Evolutionary conservation across 1,140 invertebrate genomes (phyloP), one percentile per base, ranked within the genome.

Genomic region (Homarus americanus): DNA sequence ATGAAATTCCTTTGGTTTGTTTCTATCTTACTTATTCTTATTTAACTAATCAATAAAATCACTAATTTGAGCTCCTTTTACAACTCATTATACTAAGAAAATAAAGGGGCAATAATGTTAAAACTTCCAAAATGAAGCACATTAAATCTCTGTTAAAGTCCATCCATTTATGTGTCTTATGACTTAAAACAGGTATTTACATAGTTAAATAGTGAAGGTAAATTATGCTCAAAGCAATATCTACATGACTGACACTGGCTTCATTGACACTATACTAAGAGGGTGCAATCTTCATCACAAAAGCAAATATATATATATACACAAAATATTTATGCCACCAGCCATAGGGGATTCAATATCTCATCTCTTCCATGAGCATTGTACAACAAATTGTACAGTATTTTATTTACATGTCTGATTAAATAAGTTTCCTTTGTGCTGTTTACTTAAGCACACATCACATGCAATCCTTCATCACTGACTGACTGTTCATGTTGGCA

Each of bases 191-290:
- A 76, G 17, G 15, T 76, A 76, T 76, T 38, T 76, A 76, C 75
- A 76, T 15, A 76, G 40, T 76, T 17, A 76, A 36, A 76, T 20
- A 76, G 36, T 38, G 28, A 76, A 41, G 24, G 15, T 76, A 76
- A 76, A 76, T 40, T 76, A 76, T 76, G 32, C 75, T 76, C 75
- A 76, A 38, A 76, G 75, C 75, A 28, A 76, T 76, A 76, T 76
- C 75, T 76, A 76, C 75, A 76, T 76, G 75, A 76, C 75, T 76
- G 75, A 76, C 75, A 76, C n/a, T 76, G 75, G 75, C 75, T 76
- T 15, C 36, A 58, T 76, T 20, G 12, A 76, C 24, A 40, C 75
- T 76, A 76, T 15, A 76, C 75, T 76, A 76, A 38, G 28, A 36
- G 34, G 75, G 75, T 15, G 53, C 53, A 58, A 58, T 9, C 53